Percentiles rank a stretch among this genome's conserved stretches.
These are phyloP conservation scores for Alligator mississippiensis DNA, from an alignment of 2,113 vertebrate species.

Conservation along the genomic window DNA sequence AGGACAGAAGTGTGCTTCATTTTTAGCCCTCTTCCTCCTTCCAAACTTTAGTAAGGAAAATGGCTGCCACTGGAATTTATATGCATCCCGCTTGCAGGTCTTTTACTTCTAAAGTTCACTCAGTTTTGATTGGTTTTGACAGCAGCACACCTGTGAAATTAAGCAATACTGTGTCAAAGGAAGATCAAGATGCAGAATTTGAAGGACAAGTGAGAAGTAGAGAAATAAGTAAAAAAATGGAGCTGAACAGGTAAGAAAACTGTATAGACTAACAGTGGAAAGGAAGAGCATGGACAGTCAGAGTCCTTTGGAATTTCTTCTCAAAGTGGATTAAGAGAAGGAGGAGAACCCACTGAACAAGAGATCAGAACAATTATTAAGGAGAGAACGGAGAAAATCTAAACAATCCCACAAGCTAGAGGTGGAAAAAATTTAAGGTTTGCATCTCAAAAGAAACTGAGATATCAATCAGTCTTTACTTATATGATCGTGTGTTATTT, in stretches of 20 bases:
- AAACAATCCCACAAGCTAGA: background rate
- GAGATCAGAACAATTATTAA: background rate
- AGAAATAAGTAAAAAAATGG: background rate
- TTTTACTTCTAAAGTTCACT: constrained; percentile 26
- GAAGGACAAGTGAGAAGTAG: background rate
- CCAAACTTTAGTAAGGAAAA: background rate
- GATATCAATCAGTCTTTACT: background rate
- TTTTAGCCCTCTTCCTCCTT: background rate
- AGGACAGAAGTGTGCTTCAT: background rate
- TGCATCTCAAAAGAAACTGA: too few relatives aligned
- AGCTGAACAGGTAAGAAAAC: background rate
- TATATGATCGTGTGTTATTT: background rate
- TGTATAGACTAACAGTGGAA: background rate
- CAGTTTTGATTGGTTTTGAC: background rate
- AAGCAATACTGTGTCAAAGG: constrained; percentile 11
- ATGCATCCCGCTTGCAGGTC: background rate
- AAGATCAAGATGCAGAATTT: background rate
- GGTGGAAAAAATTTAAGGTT: background rate
- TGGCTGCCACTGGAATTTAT: background rate
- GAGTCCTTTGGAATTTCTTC: background rate
- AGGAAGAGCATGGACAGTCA: background rate
- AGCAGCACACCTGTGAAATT: constrained; percentile 8
- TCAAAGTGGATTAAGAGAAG: background rate
- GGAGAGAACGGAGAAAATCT: background rate
- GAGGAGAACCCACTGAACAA: background rate